Evolutionary conservation across 2,113 vertebrate species (phyloP), one percentile per base, ranked within the genome.

Genomic region (Plecturocebus donacophilus): DNA sequence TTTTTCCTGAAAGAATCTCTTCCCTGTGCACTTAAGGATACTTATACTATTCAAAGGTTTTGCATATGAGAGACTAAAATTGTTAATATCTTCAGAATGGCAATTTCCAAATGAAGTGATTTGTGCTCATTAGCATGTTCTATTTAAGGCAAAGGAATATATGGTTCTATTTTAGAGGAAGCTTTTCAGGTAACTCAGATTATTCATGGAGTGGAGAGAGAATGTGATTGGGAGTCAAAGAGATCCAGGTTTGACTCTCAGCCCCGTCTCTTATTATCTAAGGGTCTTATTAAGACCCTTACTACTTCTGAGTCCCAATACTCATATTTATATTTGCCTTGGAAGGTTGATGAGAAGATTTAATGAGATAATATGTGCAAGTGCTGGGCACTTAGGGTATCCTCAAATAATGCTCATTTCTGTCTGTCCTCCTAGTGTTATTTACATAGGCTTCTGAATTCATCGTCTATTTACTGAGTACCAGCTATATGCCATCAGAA

Each of bases 81-180:
- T 87, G 77, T 54, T 81, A 95, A 84, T 80, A 49, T 89, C 54
- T 73, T 90, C 68, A 86, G 19, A 89, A 90, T 45, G 45, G 49
- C 54, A 92, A 83, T 87, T 97, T 87, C 86, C 54, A 94, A 86
- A 79, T 68, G 45, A 87, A 91, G 42, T 86, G 58, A 85, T 38
- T 52, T 83, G 68, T 35, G 6, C 61, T 91, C 16, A 30, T 97
- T 76, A 93, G 40, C 42, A 47, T 73, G 2, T 54, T 94, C 49
- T 91, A 45, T 87, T 92, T 90, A 92, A 97, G 80, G 42, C 83
- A 96, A 90, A 76, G 8, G 21, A 93, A 61, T 58, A 17, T 49
- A 42, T 61, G 9, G 8, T 42, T 45, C 68, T 58, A 61, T 70
- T 96, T 94, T 54, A 66, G 73, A 87, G 40, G 38, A 70, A 52